phyloP scores from a whole-genome alignment of 2,113 vertebrate genomes.

The Eclectus roratus region DNA sequence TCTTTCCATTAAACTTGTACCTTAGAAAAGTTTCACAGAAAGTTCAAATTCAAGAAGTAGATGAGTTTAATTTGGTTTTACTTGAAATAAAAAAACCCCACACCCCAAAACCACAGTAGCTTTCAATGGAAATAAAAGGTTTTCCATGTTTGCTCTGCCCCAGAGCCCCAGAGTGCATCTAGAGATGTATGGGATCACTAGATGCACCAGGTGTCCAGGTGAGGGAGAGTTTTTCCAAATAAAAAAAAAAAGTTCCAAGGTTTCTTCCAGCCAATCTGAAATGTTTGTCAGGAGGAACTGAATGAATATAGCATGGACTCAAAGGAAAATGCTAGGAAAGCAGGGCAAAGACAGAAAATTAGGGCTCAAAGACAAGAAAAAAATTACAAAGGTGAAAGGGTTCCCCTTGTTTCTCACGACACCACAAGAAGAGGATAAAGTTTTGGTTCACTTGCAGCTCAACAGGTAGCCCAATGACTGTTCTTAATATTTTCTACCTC shows the following conservation, averaged over 20 bases:
- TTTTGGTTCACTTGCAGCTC: neutral
- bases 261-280: neutral
- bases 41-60: neutral
- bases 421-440: neutral
- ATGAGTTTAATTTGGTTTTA: neutral
- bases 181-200: neutral
- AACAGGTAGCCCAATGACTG: neutral
- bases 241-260: neutral
- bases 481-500: neutral
- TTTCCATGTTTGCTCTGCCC: neutral
- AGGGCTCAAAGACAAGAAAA: neutral
- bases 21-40: rapidly evolving
- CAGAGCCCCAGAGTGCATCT: too few species aligned
- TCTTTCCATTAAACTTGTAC: neutral
- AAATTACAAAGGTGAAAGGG: neutral
- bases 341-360: neutral
- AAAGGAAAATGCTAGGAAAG: neutral
- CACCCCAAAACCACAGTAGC: too few species aligned
- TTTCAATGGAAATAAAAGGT: neutral
- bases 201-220: rapidly evolving
- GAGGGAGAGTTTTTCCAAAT: neutral
- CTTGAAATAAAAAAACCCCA: neutral
- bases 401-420: neutral
- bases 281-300: neutral
- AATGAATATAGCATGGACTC: neutral